Base-by-base conservation (phyloP, 1,140 invertebrate species). In the Halictus rubicundus region DNA sequence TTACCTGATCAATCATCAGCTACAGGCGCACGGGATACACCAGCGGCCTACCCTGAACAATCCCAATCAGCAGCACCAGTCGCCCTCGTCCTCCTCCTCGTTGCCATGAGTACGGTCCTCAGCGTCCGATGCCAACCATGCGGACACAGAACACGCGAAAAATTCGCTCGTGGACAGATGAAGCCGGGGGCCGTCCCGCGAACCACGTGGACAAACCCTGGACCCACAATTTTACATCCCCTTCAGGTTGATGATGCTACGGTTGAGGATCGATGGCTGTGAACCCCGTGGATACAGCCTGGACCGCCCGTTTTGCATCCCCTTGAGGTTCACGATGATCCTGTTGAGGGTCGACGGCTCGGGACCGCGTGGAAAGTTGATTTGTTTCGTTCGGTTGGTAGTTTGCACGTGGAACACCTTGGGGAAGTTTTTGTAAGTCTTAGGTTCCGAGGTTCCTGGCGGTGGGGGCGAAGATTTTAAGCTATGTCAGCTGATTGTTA, bases 1-100 rank as follows among this genome's bases (percentile, higher is more conserved):
- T 90, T 96, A 96, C 89, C 94, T 96, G 88, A 96, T 96, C 92
- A 96, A 96, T 92, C 96, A 96, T 91, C 95, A 96, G 90, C 94
- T 96, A 54, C 95, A 96, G 92, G 95, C 95, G 42, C 96, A 96
- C 91, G 95, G 95, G 42, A 95, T 96, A 74, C 94, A 95, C 80
- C 95, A 96, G 89, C 89, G 94, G 75, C 93, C 91, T 16, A 90
- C 82, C 69, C 78, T 92, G 49, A 89, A 88, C 78, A 91, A 88
- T 83, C 86, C 87, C 16, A 82, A 70, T 66, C 81, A 89, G 9
- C 87, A 89, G 54, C 87, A 87, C 66, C 88, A 89, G 49, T 87
- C 87, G 42, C 78, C 87, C 49, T 83, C 84, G 37, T 87, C 85
- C 25, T 84, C 84, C 23, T 84, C 84, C 37, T 84, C 82, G 59